These are phyloP conservation scores for Paraplagusia blochii DNA, from an alignment of 2,113 vertebrate genomes.

Conservation along the genomic window DNA sequence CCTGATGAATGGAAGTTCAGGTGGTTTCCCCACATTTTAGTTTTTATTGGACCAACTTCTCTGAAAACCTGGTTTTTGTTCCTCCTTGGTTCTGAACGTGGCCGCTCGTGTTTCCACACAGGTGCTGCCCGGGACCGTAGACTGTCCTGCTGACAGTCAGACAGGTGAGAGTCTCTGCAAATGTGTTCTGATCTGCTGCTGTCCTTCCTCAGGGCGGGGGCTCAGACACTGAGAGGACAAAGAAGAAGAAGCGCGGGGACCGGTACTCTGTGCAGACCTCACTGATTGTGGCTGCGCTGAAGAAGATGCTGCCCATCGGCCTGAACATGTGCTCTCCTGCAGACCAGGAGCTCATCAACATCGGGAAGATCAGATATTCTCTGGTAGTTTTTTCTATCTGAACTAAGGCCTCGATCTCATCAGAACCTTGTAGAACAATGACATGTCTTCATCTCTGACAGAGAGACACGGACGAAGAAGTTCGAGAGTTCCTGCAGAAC, in stretches of 20 bases:
- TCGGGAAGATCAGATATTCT: slow-evolving; percentile 91
- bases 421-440: neutral
- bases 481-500: slow-evolving; percentile 88
- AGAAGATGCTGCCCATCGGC: slow-evolving; percentile 97
- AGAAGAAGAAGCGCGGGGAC: slow-evolving; percentile 89
- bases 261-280: slow-evolving; percentile 94
- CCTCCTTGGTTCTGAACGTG: slow-evolving; percentile 2
- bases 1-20: no score
- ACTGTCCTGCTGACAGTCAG: neutral
- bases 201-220: slow-evolving; percentile 80
- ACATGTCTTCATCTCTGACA: slow-evolving; percentile 54
- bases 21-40: no score
- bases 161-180: slow-evolving; percentile 43
- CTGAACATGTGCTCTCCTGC: slow-evolving; percentile 97
- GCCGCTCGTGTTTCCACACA: slow-evolving; percentile 21
- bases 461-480: slow-evolving; percentile 96
- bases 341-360: slow-evolving; percentile 89
- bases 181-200: slow-evolving; percentile 51
- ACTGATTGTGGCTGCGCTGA: slow-evolving; percentile 91
- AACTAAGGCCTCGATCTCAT: slow-evolving; percentile 63
- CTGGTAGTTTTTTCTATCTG: slow-evolving; percentile 81
- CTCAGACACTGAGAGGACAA: slow-evolving; percentile 89
- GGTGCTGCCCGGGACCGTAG: slow-evolving; percentile 14
- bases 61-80: no score
- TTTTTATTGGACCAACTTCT: no score